These are phyloP conservation scores for Neostethus bicornis DNA, from an alignment of 2,797 vertebrate species.

Conservation along the genomic window DNA sequence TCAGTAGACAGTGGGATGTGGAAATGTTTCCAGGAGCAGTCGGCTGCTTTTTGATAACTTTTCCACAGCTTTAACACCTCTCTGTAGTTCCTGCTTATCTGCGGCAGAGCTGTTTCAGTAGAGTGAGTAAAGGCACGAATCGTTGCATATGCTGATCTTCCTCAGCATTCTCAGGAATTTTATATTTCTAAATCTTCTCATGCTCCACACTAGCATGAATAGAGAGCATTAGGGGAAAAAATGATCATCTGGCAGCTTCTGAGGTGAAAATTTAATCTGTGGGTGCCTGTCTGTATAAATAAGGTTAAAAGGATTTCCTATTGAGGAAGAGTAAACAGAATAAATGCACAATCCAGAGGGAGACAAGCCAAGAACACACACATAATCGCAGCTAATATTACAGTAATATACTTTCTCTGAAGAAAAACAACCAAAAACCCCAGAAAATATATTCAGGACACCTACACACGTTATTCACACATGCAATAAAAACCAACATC, in stretches of 20 bases:
- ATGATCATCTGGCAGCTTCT: constrained; percentile 19
- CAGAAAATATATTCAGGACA: constrained; percentile 34
- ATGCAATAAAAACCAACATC: constrained; percentile 1
- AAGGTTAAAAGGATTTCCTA: constrained; percentile 42
- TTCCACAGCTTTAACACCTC: too few relatives aligned
- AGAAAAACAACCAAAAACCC: constrained; percentile 1
- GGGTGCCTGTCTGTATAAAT: constrained; percentile 27
- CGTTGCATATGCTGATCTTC: too few relatives aligned
- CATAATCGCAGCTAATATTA: constrained; percentile 5
- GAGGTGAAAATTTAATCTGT: constrained; percentile 38
- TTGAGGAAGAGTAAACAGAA: constrained; percentile 16
- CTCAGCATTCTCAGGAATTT: too few relatives aligned
- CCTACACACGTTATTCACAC: constrained; percentile 8
- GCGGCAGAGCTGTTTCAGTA: too few relatives aligned
- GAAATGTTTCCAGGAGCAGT: too few relatives aligned
- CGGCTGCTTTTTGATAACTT: too few relatives aligned
- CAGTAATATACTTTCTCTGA: constrained; percentile 20
- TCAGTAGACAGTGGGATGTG: too few relatives aligned
- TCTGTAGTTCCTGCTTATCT: too few relatives aligned
- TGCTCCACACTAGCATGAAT: too few relatives aligned
- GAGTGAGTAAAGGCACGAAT: too few relatives aligned
- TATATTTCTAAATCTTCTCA: too few relatives aligned
- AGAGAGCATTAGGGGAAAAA: too few relatives aligned
- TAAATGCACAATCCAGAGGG: constrained; percentile 1
- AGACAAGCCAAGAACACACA: not conserved